phyloP scores from a whole-genome alignment of 1,140 invertebrate genomes.

The Cepaea nemoralis region DNA sequence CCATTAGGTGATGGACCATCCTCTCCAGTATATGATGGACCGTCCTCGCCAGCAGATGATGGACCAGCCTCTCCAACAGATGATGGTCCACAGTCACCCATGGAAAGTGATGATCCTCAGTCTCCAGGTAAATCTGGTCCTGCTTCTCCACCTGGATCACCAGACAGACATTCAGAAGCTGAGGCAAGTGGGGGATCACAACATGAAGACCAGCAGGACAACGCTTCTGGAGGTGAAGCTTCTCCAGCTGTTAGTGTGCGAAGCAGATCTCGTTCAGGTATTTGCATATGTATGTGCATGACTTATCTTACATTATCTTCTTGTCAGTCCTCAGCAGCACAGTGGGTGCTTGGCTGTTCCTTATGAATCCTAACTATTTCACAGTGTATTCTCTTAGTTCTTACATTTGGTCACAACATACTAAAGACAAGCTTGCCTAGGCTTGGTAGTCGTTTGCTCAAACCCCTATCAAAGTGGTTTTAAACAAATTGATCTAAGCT shows the following conservation, averaged over 20 bases:
- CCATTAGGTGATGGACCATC: conserved; percentile 28
- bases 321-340: too few relatives aligned
- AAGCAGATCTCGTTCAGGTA: conserved; percentile 45
- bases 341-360: too few relatives aligned
- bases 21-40: background rate
- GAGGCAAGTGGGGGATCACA: background rate
- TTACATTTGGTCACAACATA: too few relatives aligned
- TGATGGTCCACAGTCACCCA: background rate
- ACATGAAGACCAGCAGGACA: background rate
- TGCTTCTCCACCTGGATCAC: conserved; percentile 32
- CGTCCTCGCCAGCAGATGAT: background rate
- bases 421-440: too few relatives aligned
- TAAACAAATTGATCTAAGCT: too few relatives aligned
- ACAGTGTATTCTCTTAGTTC: too few relatives aligned
- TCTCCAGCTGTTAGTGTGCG: conserved; percentile 45
- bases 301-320: too few relatives aligned
- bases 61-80: background rate
- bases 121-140: conserved; percentile 33
- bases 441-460: too few relatives aligned
- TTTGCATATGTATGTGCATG: too few relatives aligned
- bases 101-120: conserved; percentile 7
- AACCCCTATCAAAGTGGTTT: too few relatives aligned
- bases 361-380: too few relatives aligned
- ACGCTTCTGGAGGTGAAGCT: background rate
- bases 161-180: background rate